Evolutionary conservation across 2,113 vertebrate genomes (phyloP).

Genomic region (Camelus bactrianus): DNA sequence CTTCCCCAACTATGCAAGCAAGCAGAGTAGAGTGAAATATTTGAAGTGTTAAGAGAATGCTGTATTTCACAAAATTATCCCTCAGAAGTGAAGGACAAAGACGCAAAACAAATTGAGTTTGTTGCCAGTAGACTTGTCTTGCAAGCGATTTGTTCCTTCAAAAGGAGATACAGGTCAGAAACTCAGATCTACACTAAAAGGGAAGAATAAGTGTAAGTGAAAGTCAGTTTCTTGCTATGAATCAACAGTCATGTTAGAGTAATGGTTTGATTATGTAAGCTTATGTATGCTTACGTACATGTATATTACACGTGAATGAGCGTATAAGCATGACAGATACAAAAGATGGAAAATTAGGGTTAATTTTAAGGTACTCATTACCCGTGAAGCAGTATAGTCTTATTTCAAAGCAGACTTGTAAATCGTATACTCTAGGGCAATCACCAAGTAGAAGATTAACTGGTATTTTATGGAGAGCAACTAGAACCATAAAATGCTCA

Average conservation of each 20-base stretch:
- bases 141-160: background rate
- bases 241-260: too few species aligned
- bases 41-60: background rate
- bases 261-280: background rate
- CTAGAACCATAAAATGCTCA: background rate
- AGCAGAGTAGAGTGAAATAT: background rate
- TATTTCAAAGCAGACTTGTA: background rate
- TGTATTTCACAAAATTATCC: background rate
- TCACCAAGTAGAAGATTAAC: background rate
- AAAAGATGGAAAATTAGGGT: background rate
- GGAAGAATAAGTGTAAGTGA: background rate
- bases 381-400: background rate
- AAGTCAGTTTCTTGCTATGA: background rate
- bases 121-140: background rate
- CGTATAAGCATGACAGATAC: background rate
- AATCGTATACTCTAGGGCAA: background rate
- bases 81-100: background rate
- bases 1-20: background rate
- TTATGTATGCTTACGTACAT: background rate
- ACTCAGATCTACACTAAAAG: background rate
- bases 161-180: background rate
- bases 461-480: background rate
- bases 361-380: background rate
- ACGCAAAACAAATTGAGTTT: background rate
- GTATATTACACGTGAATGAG: too few species aligned